Conservation (phyloP, 2,113 vertebrate species). For the Agapornis roseicollis region DNA sequence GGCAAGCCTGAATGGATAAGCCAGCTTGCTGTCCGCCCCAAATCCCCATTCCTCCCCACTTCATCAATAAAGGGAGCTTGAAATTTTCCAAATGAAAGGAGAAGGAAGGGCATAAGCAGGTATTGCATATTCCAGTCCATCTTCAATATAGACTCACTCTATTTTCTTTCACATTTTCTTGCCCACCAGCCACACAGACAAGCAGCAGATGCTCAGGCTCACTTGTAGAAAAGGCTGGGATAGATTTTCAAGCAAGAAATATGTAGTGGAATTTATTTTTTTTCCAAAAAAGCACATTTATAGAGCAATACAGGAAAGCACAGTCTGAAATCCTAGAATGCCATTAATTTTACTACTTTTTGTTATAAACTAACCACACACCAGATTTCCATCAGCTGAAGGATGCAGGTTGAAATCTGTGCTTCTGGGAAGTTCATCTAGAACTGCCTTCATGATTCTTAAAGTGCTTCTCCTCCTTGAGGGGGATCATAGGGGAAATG, state of each 20-base stretch:
- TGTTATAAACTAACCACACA: neutral
- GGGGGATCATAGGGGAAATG: neutral
- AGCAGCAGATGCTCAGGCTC: neutral
- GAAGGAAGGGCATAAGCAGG: neutral
- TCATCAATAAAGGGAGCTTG: neutral
- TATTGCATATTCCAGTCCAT: neutral
- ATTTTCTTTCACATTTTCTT: neutral
- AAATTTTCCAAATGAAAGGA: neutral
- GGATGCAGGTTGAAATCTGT: neutral
- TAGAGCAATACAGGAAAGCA: constrained; percentile 18
- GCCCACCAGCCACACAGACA: accelerated
- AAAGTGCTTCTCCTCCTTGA: neutral
- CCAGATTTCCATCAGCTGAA: neutral
- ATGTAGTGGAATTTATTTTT: neutral
- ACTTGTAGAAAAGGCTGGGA: neutral
- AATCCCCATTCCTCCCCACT: accelerated
- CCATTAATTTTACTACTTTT: neutral
- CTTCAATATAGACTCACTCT: neutral
- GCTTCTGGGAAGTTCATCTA: neutral
- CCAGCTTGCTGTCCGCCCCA: neutral
- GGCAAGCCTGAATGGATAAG: neutral
- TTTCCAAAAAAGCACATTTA: constrained; percentile 27
- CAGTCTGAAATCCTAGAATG: neutral
- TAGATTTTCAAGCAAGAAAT: constrained; percentile 15
- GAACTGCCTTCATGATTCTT: neutral